Evolutionary conservation across 2,113 vertebrate species (phyloP).

Genomic region (Neotoma lepida): DNA sequence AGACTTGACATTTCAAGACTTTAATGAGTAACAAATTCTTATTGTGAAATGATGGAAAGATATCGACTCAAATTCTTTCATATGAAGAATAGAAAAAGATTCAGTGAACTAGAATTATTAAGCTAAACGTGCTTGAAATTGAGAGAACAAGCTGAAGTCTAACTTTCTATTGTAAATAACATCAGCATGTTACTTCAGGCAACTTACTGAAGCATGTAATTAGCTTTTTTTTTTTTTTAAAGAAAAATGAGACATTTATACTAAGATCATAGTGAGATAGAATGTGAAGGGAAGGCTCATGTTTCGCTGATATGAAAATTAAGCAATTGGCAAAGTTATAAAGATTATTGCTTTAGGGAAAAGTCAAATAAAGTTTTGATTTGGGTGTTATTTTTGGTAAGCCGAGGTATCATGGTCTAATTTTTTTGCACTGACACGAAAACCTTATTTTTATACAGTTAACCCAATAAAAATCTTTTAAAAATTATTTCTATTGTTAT

Average conservation of each 20-base stretch:
- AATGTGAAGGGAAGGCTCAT: conserved; percentile 81
- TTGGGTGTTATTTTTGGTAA: not conserved
- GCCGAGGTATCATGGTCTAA: not conserved
- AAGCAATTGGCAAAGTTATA: conserved; percentile 83
- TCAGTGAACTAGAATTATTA: conserved; percentile 70
- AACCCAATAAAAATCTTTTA: conserved; percentile 68
- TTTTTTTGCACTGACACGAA: conserved; percentile 62
- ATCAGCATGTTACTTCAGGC: conserved; percentile 84
- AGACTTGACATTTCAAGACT: not conserved
- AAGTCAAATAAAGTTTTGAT: conserved; percentile 73
- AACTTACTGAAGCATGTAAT: conserved; percentile 84
- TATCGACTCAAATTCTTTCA: conserved; percentile 54
- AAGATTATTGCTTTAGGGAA: conserved; percentile 71
- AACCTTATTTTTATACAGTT: conserved; percentile 72
- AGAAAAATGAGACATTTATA: conserved; percentile 83
- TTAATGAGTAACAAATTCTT: conserved; percentile 25
- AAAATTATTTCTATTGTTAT: not conserved
- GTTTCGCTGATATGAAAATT: conserved; percentile 83
- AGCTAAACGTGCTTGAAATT: conserved; percentile 75
- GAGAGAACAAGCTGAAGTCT: conserved; percentile 78
- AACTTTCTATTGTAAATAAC: conserved; percentile 87
- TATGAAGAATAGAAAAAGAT: conserved; percentile 56
- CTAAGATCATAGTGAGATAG: conserved; percentile 77
- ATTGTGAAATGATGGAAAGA: not conserved
- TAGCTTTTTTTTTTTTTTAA: conserved; percentile 74